phyloP scores from a whole-genome alignment of 2,113 vertebrate genomes.

The Pachyramphus minor region DNA sequence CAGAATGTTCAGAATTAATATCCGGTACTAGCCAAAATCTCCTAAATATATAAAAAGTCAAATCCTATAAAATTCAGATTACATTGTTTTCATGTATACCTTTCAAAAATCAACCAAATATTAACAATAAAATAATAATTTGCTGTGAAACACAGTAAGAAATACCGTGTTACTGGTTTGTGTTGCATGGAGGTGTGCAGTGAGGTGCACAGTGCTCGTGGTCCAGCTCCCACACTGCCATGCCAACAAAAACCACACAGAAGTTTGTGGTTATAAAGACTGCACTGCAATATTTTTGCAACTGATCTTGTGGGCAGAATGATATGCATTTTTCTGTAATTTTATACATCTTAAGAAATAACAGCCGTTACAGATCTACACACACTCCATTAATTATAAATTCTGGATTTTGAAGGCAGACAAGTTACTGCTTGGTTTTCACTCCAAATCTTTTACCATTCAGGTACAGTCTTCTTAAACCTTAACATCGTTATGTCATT shows the following conservation, averaged over 20 bases:
- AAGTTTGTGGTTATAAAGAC: background rate
- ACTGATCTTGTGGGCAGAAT: background rate
- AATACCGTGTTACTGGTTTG: background rate
- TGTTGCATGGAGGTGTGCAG: background rate
- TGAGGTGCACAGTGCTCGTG: background rate
- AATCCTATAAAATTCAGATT: background rate
- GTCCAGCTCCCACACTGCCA: background rate
- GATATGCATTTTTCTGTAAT: background rate
- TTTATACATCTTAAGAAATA: background rate
- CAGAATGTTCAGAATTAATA: background rate
- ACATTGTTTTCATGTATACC: background rate
- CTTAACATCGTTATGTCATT: background rate
- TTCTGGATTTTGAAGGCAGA: background rate
- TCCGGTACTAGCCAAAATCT: background rate
- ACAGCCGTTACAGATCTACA: background rate
- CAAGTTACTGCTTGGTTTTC: background rate
- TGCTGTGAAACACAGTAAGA: background rate
- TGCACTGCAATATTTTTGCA: background rate
- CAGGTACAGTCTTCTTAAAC: background rate
- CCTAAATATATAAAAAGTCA: background rate
- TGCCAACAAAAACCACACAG: background rate
- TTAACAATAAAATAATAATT: background rate
- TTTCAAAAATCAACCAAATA: background rate
- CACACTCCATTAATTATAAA: background rate
- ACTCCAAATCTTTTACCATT: background rate